Conservation (phyloP, 1,140 invertebrate species). For the Matsumurasca onukii region DNA sequence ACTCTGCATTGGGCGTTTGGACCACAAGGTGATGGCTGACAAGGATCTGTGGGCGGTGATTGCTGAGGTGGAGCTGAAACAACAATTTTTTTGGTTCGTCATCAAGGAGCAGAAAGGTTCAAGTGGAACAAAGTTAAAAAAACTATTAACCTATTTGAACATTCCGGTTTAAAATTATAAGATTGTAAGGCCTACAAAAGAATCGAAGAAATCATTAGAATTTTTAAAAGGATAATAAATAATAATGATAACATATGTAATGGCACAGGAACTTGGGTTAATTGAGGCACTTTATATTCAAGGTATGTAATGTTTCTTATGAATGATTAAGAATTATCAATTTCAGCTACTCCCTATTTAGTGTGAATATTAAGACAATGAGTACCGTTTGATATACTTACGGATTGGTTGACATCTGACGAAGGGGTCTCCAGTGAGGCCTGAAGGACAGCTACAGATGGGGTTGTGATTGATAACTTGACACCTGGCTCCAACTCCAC, state of each 20-base stretch:
- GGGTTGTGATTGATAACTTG: slow-evolving; percentile 64
- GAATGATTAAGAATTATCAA: too few species aligned
- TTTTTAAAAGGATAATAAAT: too few species aligned
- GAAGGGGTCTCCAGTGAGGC: slow-evolving; percentile 66
- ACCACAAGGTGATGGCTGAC: slow-evolving; percentile 49
- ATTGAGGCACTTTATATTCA: too few species aligned
- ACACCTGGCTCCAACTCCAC: slow-evolving; percentile 70
- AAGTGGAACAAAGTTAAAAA: too few species aligned
- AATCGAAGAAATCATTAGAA: too few species aligned
- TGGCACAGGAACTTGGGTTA: too few species aligned
- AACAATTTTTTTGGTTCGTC: too few species aligned
- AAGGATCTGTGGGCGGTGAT: slow-evolving; percentile 40
- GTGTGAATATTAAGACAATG: too few species aligned
- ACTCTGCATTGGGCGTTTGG: slow-evolving; percentile 49
- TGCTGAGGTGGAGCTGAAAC: slow-evolving; percentile 56
- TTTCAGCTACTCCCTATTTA: too few species aligned
- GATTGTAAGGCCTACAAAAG: too few species aligned
- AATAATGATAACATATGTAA: slow-evolving; percentile 3
- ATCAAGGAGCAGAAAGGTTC: too few species aligned
- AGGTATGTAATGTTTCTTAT: too few species aligned
- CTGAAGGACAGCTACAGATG: slow-evolving; percentile 60
- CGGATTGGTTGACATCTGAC: slow-evolving; percentile 56
- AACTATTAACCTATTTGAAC: background rate
- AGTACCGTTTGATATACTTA: slow-evolving; percentile 45
- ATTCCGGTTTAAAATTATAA: background rate